Conservation (phyloP, 2,797 vertebrate species). For the Parauchenoglanis punctatus region DNA sequence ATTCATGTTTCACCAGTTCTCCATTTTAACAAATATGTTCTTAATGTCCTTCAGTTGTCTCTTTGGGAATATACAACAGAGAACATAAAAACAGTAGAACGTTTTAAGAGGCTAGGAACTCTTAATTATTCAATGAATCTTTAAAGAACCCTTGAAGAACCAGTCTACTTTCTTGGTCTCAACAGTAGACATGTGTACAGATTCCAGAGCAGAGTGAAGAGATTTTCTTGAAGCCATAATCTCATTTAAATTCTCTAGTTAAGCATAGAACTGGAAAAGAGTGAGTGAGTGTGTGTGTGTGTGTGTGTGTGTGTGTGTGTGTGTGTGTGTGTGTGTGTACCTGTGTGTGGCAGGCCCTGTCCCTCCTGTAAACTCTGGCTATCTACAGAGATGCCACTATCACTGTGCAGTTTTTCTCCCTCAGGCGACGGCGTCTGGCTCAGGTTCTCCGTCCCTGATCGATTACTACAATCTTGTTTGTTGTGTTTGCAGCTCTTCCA, state of each 20-base stretch:
- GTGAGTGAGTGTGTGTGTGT: background rate
- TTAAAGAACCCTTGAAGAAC: background rate
- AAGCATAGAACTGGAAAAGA: background rate
- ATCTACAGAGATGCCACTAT: conserved; percentile 97
- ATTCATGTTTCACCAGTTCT: background rate
- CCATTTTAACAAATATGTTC: background rate
- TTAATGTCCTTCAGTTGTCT: background rate
- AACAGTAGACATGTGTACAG: background rate
- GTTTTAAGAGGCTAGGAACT: background rate
- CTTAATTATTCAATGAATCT: background rate
- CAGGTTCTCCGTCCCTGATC: conserved; percentile 73
- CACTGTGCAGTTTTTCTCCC: conserved; percentile 96
- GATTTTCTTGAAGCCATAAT: background rate
- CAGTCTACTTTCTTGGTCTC: background rate
- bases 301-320: background rate
- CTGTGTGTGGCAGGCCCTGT: conserved; percentile 70
- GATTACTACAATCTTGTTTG: conserved; percentile 92
- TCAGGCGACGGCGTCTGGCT: conserved; percentile 94
- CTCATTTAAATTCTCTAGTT: background rate
- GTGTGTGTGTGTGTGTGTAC: conserved; percentile 59
- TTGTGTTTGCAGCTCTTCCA: conserved; percentile 98
- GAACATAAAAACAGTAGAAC: background rate
- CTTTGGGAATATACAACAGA: background rate
- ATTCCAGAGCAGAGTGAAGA: background rate
- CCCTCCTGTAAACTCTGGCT: conserved; percentile 93